These are phyloP conservation scores for Phocides pigmalion DNA, from an alignment of 1,140 invertebrate species.

Conservation along the genomic window DNA sequence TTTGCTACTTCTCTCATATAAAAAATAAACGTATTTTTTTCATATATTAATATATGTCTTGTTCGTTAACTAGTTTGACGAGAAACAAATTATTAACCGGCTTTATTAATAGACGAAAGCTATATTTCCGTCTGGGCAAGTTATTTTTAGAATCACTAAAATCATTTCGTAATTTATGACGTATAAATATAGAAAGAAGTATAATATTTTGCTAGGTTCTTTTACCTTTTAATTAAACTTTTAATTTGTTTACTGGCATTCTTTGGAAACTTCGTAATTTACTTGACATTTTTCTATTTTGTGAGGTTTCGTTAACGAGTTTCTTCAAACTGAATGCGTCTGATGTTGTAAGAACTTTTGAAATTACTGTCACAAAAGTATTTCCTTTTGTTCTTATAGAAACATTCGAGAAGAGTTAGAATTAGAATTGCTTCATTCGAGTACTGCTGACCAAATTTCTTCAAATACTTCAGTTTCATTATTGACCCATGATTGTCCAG, in stretches of 20 bases:
- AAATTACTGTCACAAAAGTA: neutral
- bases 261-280: constrained; percentile 36
- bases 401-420: too few species aligned
- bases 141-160: constrained; percentile 5
- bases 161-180: constrained; percentile 7
- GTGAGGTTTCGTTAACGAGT: constrained; percentile 33
- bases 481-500: too few species aligned
- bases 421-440: too few species aligned
- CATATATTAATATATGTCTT: too few species aligned
- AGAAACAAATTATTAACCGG: too few species aligned
- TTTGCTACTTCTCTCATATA: too few species aligned
- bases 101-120: constrained; percentile 3
- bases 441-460: too few species aligned
- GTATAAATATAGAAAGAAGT: constrained; percentile 17
- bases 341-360: constrained; percentile 1
- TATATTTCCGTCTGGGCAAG: neutral
- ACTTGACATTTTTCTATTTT: constrained; percentile 41
- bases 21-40: too few species aligned
- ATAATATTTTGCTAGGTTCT: constrained; percentile 34
- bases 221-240: constrained; percentile 49
- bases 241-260: constrained; percentile 43
- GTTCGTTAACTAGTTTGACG: too few species aligned
- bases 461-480: too few species aligned
- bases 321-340: constrained; percentile 3
- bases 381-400: neutral